A percentile compares a stretch with the other conserved stretches of the same genome.
phyloP scores from a whole-genome alignment of 2,113 vertebrate genomes.

The Vidua chalybeata region DNA sequence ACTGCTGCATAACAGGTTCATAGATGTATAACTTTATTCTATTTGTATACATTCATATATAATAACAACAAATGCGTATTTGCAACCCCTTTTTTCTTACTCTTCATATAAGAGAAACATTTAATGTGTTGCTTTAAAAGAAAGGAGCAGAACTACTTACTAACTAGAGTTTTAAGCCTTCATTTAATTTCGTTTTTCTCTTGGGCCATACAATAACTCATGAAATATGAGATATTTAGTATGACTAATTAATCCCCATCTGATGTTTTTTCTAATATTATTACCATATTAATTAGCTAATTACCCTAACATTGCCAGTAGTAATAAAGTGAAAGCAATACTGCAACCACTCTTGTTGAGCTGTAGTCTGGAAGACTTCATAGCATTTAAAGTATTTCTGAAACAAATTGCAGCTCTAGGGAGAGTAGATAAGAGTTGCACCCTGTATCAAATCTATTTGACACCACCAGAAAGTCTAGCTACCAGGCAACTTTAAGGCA shows the following conservation, averaged over 20 bases:
- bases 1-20: background rate
- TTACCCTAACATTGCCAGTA: conserved; percentile 45
- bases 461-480: background rate
- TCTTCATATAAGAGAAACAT: background rate
- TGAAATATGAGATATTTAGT: conserved; percentile 56
- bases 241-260: conserved; percentile 66
- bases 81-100: background rate
- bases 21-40: background rate
- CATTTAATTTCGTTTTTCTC: conserved; percentile 44
- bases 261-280: conserved; percentile 65
- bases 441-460: background rate
- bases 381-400: background rate
- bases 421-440: background rate
- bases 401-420: background rate
- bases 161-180: conserved; percentile 32
- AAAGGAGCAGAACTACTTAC: background rate
- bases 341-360: background rate
- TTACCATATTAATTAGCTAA: conserved; percentile 70
- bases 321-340: conserved; percentile 36
- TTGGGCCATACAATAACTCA: conserved; percentile 58
- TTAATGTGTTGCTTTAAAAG: background rate
- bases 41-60: background rate
- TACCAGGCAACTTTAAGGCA: background rate
- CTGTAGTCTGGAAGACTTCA: background rate
- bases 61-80: background rate